These are phyloP conservation scores for Theropithecus gelada DNA, from an alignment of 2,113 vertebrate genomes.

Conservation along the genomic window DNA sequence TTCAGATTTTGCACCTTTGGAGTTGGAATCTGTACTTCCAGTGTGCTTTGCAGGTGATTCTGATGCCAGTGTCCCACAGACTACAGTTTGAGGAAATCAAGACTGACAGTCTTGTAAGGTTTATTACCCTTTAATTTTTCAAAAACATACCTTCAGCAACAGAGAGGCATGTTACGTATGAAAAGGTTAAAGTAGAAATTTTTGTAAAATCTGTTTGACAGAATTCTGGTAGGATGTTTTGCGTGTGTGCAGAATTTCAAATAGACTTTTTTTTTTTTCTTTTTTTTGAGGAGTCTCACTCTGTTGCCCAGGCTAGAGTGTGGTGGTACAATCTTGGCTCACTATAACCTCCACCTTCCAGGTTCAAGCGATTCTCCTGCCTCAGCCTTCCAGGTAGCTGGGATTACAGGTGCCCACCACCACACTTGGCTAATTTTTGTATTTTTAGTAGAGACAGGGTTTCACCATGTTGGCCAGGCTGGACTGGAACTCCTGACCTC, in stretches of 20 bases:
- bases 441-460: too few relatives aligned
- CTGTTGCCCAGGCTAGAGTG: too few relatives aligned
- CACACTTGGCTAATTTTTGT: too few relatives aligned
- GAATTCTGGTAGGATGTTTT: not conserved
- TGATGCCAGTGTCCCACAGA: not conserved
- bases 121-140: constrained; percentile 28
- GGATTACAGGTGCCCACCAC: too few relatives aligned
- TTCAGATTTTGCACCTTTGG: not conserved
- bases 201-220: constrained; percentile 30
- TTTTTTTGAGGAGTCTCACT: too few relatives aligned
- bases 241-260: not conserved
- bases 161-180: not conserved
- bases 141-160: not conserved
- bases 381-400: too few relatives aligned
- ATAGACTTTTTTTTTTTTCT: not conserved
- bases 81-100: not conserved
- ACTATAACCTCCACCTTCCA: too few relatives aligned
- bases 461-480: too few relatives aligned
- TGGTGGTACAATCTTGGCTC: too few relatives aligned
- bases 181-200: constrained; percentile 15
- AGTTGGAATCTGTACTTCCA: not conserved
- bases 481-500: too few relatives aligned
- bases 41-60: not conserved
- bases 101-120: not conserved
- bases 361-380: too few relatives aligned